These are phyloP conservation scores for Cryptus viduatorius DNA, from an alignment of 2,888 invertebrate species.

Conservation along the genomic window DNA sequence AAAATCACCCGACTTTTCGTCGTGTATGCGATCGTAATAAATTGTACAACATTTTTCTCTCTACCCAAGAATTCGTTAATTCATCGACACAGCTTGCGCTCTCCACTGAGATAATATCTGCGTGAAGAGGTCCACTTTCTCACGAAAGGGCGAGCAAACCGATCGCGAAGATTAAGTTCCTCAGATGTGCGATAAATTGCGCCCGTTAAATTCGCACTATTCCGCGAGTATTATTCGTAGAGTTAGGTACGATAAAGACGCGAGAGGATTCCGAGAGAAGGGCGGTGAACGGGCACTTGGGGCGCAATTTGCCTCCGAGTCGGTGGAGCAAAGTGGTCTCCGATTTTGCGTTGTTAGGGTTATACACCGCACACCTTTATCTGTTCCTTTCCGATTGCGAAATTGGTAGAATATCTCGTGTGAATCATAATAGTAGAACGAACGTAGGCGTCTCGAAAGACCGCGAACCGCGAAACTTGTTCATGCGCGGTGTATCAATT, in stretches of 20 bases:
- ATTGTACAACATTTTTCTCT: background rate
- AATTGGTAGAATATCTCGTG: constrained; percentile 39
- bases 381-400: constrained; percentile 4
- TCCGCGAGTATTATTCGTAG: background rate
- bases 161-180: constrained; percentile 20
- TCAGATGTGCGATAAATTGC: background rate
- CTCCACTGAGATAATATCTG: background rate
- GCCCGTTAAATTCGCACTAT: background rate
- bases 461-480: constrained; percentile 28
- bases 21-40: background rate
- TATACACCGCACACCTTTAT: background rate
- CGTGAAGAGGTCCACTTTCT: background rate
- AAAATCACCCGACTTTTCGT: no score
- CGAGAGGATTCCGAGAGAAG: constrained; percentile 17
- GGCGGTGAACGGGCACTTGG: background rate
- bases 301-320: constrained; percentile 36
- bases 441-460: constrained; percentile 15
- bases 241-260: constrained; percentile 2
- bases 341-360: background rate
- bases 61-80: background rate
- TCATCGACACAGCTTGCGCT: background rate
- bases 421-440: constrained; percentile 50
- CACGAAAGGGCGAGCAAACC: background rate
- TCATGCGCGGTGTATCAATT: background rate
- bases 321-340: constrained; percentile 21